Evolutionary conservation across 1,140 invertebrate genomes (phyloP).

Genomic region (Harlomillsia oculata): DNA sequence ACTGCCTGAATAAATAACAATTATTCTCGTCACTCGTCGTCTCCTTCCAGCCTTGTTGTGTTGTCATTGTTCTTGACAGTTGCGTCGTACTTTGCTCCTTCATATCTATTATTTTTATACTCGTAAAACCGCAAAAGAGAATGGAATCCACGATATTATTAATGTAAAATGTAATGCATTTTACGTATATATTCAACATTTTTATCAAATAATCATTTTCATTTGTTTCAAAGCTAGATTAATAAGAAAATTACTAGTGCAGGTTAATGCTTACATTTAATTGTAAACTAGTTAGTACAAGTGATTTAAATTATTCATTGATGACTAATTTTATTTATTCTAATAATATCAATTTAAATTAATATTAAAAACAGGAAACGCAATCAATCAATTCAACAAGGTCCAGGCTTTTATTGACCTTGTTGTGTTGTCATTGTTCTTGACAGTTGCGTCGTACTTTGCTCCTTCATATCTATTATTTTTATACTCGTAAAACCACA

Average conservation of each 20-base stretch:
- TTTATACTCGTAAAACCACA: background rate
- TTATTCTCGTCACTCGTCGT: conserved; percentile 10
- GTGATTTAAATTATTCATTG: background rate
- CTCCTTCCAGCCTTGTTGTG: background rate
- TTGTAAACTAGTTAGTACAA: background rate
- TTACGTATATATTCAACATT: conserved; percentile 3
- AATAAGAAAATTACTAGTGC: background rate
- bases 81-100: conserved; percentile 9
- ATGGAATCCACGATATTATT: too few species aligned
- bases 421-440: conserved; percentile 38
- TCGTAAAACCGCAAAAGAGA: background rate
- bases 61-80: conserved; percentile 16
- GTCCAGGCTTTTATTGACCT: conserved; percentile 30
- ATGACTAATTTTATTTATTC: background rate
- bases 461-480: conserved; percentile 13
- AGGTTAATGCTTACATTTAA: background rate
- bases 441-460: conserved; percentile 17
- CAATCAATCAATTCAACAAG: conserved; percentile 29
- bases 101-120: conserved; percentile 14
- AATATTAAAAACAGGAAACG: conserved; percentile 28
- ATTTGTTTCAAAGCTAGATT: background rate
- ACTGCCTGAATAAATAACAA: conserved; percentile 22
- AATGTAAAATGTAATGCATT: too few species aligned
- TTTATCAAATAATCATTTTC: conserved; percentile 2
- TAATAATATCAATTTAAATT: conserved; percentile 6